Evolutionary conservation across 2,113 vertebrate genomes (phyloP), one percentile per base, ranked within the genome.

Genomic region (Thalassoma bifasciatum): DNA sequence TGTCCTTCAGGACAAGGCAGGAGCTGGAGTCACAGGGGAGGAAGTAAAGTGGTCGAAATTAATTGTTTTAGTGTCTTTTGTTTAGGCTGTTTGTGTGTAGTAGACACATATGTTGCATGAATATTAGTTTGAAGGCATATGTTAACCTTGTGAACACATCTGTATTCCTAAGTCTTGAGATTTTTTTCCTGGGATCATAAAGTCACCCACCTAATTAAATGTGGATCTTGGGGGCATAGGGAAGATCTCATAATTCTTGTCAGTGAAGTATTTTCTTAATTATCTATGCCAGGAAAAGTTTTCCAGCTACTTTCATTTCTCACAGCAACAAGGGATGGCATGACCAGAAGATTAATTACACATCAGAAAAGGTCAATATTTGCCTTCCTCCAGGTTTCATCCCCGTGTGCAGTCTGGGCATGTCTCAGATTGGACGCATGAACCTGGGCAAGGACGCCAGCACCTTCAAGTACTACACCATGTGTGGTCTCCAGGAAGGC

Each of bases 401-500:
- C 85, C 98, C 98, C 21, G 90, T 98, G 77, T 99, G 98, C 87
- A 95, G 95, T 17, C 79, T 99, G 78, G 94, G 96, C 38, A 93
- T 96, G 12, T 95, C 95, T 84, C 96, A 99, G 92, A 95, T 96
- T 6, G 97, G 97, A 47, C 96, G 91, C 2, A 97, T 99, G 95
- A 99, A 99, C 78, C 93, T 99, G 50, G 98, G 98, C 56, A 98
- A 95, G 85, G 95, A 99, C 10, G 98, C 98, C 88, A 96, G 93
- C 79, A 96, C 96, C 40, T 98, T 99, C 81, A 99, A 98, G 75
- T 99, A 96, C 87, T 99, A 98, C 47, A 99, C 98, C 57, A 98
- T 98, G 97, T 98, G 95, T 30, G 98, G 98, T 56, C 96, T 99
- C 51, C 98, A 99, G 79, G 98, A 99, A 86, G 97, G 98, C 77